These are phyloP conservation scores for Archilochus colubris DNA, from an alignment of 2,113 vertebrate species.

Conservation along the genomic window DNA sequence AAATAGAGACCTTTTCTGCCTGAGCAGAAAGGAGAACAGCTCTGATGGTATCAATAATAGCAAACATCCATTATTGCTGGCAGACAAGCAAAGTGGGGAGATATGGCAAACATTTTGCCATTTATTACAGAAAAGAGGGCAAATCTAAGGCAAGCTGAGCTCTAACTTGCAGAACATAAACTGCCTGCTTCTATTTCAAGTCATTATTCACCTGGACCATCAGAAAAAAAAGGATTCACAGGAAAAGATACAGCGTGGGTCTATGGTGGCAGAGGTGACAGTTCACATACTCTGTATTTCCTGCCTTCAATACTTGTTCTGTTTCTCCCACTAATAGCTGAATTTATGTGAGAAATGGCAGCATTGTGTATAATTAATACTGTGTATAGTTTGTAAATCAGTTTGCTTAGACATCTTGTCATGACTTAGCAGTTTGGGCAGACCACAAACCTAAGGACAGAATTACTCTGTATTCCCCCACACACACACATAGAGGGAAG, in stretches of 20 bases:
- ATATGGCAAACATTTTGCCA: background rate
- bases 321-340: background rate
- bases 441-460: no score
- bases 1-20: background rate
- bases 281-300: background rate
- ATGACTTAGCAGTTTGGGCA: no score
- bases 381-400: background rate
- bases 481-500: no score
- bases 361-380: constrained; percentile 1
- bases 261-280: background rate
- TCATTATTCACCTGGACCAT: constrained; percentile 4
- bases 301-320: background rate
- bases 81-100: background rate
- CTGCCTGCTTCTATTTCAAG: constrained; percentile 1
- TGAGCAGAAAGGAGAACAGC: background rate
- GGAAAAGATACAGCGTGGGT: background rate
- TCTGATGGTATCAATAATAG: background rate
- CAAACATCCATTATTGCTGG: background rate
- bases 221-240: background rate
- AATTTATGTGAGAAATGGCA: background rate
- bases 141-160: background rate
- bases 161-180: background rate
- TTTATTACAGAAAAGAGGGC: constrained; percentile 21
- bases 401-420: background rate
- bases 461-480: no score